These are phyloP conservation scores for Elephantulus edwardii DNA, from an alignment of 2,113 vertebrate species.

Conservation along the genomic window DNA sequence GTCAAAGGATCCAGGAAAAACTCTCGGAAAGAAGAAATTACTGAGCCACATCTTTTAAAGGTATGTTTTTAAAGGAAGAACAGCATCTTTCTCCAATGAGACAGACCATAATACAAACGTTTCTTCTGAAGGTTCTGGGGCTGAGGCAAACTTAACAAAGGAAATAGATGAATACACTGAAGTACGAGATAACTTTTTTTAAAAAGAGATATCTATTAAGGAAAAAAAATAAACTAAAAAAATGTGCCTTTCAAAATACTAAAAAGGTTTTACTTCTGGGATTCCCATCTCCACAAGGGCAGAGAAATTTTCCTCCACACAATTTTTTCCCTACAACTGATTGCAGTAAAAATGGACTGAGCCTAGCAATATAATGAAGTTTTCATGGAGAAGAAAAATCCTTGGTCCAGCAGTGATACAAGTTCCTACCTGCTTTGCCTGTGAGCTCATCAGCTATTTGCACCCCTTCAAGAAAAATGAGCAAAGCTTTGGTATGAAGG, in stretches of 20 bases:
- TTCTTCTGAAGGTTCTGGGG: not conserved
- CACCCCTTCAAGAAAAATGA: slow-evolving; percentile 12
- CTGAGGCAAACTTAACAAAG: not conserved
- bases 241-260: slow-evolving; percentile 45
- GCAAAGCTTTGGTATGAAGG: slow-evolving; percentile 50
- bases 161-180: not conserved
- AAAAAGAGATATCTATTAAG: not conserved
- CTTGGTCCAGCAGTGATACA: slow-evolving; percentile 20
- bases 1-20: not conserved
- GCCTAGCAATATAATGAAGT: slow-evolving; percentile 61
- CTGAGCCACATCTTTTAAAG: not conserved
- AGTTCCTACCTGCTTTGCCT: slow-evolving; percentile 40
- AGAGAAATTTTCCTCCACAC: slow-evolving; percentile 36
- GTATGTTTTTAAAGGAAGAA: not conserved
- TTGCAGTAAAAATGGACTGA: slow-evolving; percentile 47
- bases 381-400: slow-evolving; percentile 56
- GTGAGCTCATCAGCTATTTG: not conserved
- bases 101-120: not conserved
- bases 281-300: slow-evolving; percentile 44
- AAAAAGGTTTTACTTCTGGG: slow-evolving; percentile 21
- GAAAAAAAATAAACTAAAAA: slow-evolving; percentile 10
- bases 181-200: not conserved
- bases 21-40: slow-evolving; percentile 19
- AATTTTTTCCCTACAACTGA: slow-evolving; percentile 23
- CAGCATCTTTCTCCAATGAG: not conserved